Evolutionary conservation across 2,113 vertebrate species (phyloP).

Genomic region (Perca fluviatilis): DNA sequence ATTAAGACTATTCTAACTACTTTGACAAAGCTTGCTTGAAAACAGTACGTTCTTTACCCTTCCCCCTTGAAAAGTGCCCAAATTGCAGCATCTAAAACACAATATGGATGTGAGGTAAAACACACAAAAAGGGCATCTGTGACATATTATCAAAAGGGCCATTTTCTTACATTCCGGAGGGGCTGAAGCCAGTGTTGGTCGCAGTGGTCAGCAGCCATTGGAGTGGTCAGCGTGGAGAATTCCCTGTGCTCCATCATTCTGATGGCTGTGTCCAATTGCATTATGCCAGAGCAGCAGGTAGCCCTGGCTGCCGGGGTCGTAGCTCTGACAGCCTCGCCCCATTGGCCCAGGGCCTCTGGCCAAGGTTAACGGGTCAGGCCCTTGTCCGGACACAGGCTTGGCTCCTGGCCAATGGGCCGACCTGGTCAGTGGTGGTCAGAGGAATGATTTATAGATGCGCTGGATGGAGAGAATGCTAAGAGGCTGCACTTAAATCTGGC

Average conservation of each 20-base stretch:
- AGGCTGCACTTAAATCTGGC: slow-evolving; percentile 69
- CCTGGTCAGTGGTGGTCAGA: slow-evolving; percentile 82
- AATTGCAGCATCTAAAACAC: slow-evolving; percentile 46
- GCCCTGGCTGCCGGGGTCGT: slow-evolving; percentile 87
- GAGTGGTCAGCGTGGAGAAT: slow-evolving; percentile 87
- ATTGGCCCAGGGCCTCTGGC: slow-evolving; percentile 85
- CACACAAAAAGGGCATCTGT: slow-evolving; percentile 75
- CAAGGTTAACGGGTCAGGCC: slow-evolving; percentile 91
- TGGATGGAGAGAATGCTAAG: slow-evolving; percentile 71
- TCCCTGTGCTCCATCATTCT: slow-evolving; percentile 89
- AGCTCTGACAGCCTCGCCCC: slow-evolving; percentile 81
- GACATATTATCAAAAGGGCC: slow-evolving; percentile 68
- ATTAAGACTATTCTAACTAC: neutral
- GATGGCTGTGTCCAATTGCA: slow-evolving; percentile 92
- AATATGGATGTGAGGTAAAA: slow-evolving; percentile 52
- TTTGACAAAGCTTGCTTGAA: slow-evolving; percentile 18
- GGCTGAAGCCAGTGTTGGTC: slow-evolving; percentile 53
- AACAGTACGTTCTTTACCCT: slow-evolving; percentile 20
- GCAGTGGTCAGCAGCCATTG: slow-evolving; percentile 65
- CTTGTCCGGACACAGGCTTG: slow-evolving; percentile 87
- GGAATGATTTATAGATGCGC: slow-evolving; percentile 84
- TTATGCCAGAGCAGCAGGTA: slow-evolving; percentile 97
- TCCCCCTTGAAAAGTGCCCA: slow-evolving; percentile 22
- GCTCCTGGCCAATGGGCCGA: slow-evolving; percentile 85
- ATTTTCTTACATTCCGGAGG: slow-evolving; percentile 60